A percentile compares a stretch with the other conserved stretches of the same genome.
These are phyloP conservation scores for Halictus rubicundus DNA, from an alignment of 1,140 invertebrate genomes.

Conservation along the genomic window DNA sequence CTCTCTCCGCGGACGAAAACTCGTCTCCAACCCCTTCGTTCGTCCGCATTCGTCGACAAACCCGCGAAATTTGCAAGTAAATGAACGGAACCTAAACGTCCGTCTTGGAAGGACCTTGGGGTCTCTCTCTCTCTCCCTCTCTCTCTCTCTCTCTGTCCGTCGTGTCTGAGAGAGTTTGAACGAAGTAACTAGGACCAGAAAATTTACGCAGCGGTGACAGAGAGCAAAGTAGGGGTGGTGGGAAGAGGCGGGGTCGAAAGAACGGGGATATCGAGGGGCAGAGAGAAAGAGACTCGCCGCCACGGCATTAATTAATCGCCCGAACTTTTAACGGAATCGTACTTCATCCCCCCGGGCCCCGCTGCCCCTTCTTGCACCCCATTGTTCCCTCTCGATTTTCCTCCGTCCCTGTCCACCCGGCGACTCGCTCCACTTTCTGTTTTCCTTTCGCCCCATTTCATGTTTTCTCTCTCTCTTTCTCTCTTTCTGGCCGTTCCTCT, in stretches of 20 bases:
- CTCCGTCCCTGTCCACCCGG: not conserved
- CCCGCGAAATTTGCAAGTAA: slow-evolving; percentile 62
- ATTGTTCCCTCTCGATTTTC: slow-evolving; percentile 34
- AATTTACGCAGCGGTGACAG: slow-evolving; percentile 50
- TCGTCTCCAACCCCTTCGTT: not conserved
- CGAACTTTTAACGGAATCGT: slow-evolving; percentile 71
- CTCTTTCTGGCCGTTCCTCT: not conserved
- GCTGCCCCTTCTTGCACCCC: slow-evolving; percentile 3
- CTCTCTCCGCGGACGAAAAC: not conserved
- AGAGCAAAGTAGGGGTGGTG: not conserved
- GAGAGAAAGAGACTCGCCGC: slow-evolving; percentile 39
- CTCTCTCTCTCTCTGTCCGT: too few relatives aligned
- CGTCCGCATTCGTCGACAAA: slow-evolving; percentile 41
- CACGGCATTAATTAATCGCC: slow-evolving; percentile 72
- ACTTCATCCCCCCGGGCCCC: slow-evolving; percentile 13
- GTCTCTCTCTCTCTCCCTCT: too few relatives aligned
- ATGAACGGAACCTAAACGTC: slow-evolving; percentile 53
- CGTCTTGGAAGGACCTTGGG: slow-evolving; percentile 34
- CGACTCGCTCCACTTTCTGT: slow-evolving; percentile 6
- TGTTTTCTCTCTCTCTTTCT: not conserved
- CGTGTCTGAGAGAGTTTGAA: slow-evolving; percentile 33
- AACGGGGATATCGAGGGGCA: slow-evolving; percentile 1
- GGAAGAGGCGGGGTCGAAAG: not conserved
- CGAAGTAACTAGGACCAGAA: slow-evolving; percentile 40
- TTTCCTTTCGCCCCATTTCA: not conserved